Conservation (phyloP, 1,140 invertebrate genomes). For the Triops cancriformis region DNA sequence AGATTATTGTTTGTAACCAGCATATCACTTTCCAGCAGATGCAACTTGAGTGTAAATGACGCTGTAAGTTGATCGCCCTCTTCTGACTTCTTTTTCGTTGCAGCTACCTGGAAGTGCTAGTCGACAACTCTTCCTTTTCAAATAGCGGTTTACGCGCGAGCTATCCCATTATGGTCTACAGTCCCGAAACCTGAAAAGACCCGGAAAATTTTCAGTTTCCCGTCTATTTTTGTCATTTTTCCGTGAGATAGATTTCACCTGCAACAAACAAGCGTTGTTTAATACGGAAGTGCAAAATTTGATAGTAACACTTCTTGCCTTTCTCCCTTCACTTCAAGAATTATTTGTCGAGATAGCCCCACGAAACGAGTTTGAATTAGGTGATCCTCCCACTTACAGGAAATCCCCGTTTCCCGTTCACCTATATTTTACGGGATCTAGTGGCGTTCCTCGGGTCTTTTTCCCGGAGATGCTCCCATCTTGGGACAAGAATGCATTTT, state of each 20-base stretch:
- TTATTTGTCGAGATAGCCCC: neutral
- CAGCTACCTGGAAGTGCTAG: neutral
- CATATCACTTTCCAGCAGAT: too few species aligned
- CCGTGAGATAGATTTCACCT: neutral
- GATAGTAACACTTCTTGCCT: neutral
- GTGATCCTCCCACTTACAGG: neutral
- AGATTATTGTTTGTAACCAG: too few species aligned
- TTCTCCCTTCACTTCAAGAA: neutral
- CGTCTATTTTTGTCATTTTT: neutral
- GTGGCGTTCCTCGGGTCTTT: neutral
- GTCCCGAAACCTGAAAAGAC: neutral
- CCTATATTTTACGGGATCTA: neutral
- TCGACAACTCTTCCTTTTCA: neutral
- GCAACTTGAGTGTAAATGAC: neutral
- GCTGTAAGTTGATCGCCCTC: neutral
- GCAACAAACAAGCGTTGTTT: neutral
- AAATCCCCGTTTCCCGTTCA: constrained; percentile 3
- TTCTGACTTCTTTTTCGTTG: neutral
- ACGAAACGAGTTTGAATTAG: neutral
- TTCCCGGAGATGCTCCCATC: neutral
- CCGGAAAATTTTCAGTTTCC: neutral
- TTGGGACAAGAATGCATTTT: too few species aligned
- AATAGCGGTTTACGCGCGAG: neutral
- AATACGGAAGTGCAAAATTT: neutral
- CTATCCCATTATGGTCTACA: neutral